These are phyloP conservation scores for Amphiura filiformis DNA, from an alignment of 35 echinoderm and acorn worm species.

Conservation along the genomic window DNA sequence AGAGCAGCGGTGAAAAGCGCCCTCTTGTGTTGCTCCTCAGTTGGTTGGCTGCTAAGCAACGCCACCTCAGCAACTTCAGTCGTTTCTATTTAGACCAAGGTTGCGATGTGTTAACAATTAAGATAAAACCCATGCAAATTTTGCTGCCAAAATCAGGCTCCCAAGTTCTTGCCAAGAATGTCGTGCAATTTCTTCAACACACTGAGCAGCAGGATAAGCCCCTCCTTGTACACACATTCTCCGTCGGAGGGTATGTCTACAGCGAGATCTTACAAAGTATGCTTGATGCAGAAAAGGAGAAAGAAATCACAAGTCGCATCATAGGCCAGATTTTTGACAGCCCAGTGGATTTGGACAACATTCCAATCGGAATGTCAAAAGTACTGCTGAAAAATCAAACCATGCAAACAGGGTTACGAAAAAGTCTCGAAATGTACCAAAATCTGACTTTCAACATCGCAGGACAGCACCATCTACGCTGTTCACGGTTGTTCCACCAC, in stretches of 20 bases:
- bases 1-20: constrained; percentile 5
- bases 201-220: constrained; percentile 39
- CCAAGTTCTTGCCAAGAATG: constrained; percentile 69
- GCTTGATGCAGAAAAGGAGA: constrained; percentile 28
- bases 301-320: constrained; percentile 62
- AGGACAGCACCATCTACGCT: constrained; percentile 50
- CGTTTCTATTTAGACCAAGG: constrained; percentile 56
- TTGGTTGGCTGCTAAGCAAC: constrained; percentile 84
- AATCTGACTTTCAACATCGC: constrained; percentile 21
- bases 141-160: constrained; percentile 52
- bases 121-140: constrained; percentile 59
- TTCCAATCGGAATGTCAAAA: constrained; percentile 75
- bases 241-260: constrained; percentile 81
- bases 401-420: constrained; percentile 31
- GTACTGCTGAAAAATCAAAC: constrained; percentile 24
- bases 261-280: constrained; percentile 78
- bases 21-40: constrained; percentile 78
- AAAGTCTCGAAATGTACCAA: constrained; percentile 30
- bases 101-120: constrained; percentile 73
- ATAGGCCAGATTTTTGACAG: constrained; percentile 89
- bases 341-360: constrained; percentile 69
- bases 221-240: constrained; percentile 77
- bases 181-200: constrained; percentile 77
- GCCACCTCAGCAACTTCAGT: constrained; percentile 67
- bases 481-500: constrained; percentile 64